Conservation (phyloP, 2,797 vertebrate genomes). For the Capromys pilorides region DNA sequence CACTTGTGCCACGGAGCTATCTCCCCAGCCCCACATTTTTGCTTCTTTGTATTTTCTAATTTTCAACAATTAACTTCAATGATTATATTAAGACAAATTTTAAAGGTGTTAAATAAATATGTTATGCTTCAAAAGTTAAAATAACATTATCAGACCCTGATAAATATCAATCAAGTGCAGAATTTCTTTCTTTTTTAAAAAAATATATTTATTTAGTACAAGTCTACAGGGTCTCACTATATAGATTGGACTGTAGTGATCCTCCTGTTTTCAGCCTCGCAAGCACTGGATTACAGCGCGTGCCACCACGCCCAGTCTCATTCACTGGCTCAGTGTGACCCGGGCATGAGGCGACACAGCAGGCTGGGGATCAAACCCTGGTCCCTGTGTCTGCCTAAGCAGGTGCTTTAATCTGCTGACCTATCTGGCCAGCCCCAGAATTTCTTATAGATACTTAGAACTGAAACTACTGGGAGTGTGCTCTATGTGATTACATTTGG, state of each 20-base stretch:
- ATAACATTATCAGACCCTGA: neutral
- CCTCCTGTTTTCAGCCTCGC: too few relatives aligned
- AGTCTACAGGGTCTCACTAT: too few relatives aligned
- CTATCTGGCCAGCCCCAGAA: neutral
- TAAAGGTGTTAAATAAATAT: conserved; percentile 34
- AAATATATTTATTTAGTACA: too few relatives aligned
- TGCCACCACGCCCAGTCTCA: too few relatives aligned
- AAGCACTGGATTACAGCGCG: too few relatives aligned
- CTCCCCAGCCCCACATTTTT: neutral
- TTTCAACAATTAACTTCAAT: conserved; percentile 13
- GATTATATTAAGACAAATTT: conserved; percentile 9
- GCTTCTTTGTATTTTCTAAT: conserved; percentile 19
- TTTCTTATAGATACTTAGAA: conserved; percentile 7
- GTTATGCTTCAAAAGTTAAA: conserved; percentile 22
- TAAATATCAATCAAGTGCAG: neutral
- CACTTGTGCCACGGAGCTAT: too few relatives aligned
- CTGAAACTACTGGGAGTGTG: neutral
- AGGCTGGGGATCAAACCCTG: too few relatives aligned
- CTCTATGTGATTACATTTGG: neutral
- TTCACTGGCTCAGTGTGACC: too few relatives aligned
- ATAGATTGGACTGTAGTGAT: too few relatives aligned
- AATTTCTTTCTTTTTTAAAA: neutral
- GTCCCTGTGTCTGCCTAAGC: too few relatives aligned
- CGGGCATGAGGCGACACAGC: too few relatives aligned
- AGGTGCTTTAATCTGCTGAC: too few relatives aligned